phyloP scores from a whole-genome alignment of 2,113 vertebrate species.

The Emydura subglobosa region DNA sequence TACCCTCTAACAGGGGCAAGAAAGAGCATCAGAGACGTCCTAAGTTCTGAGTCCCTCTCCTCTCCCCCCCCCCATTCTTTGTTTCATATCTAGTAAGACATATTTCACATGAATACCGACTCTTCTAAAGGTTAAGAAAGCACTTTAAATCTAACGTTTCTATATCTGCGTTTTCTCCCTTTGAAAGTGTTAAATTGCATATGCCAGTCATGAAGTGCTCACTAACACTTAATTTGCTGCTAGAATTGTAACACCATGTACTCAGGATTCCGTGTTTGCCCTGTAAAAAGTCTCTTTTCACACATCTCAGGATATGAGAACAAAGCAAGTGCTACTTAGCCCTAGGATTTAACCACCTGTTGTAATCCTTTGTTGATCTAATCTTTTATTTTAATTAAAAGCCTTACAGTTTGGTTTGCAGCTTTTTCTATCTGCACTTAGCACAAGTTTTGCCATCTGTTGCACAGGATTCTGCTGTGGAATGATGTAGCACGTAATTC shows the following conservation, averaged over 20 bases:
- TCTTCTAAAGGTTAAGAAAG: neutral
- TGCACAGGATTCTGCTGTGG: neutral
- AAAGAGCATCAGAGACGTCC: neutral
- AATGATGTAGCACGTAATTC: neutral
- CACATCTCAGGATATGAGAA: slow-evolving; percentile 11
- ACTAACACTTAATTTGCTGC: neutral
- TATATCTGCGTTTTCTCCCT: neutral
- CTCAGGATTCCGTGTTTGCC: slow-evolving; percentile 23
- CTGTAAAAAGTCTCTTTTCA: slow-evolving; percentile 14
- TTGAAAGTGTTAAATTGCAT: neutral
- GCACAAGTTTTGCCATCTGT: neutral
- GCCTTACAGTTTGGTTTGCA: slow-evolving; percentile 40
- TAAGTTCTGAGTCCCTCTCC: neutral
- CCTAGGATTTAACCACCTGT: slow-evolving; percentile 56
- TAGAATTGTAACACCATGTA: neutral
- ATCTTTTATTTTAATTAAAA: slow-evolving; percentile 70
- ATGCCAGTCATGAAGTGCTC: neutral
- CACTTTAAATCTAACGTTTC: rapidly evolving
- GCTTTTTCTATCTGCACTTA: neutral
- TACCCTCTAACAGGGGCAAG: neutral
- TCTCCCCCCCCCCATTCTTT: neutral
- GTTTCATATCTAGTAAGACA: neutral
- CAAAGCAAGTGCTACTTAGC: slow-evolving; percentile 59
- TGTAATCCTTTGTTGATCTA: slow-evolving; percentile 53
- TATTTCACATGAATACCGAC: slow-evolving; percentile 30